Percentiles rank a stretch among this genome's conserved stretches.
These are phyloP conservation scores for Pterostichus madidus DNA, from an alignment of 2,888 invertebrate genomes.

Conservation along the genomic window DNA sequence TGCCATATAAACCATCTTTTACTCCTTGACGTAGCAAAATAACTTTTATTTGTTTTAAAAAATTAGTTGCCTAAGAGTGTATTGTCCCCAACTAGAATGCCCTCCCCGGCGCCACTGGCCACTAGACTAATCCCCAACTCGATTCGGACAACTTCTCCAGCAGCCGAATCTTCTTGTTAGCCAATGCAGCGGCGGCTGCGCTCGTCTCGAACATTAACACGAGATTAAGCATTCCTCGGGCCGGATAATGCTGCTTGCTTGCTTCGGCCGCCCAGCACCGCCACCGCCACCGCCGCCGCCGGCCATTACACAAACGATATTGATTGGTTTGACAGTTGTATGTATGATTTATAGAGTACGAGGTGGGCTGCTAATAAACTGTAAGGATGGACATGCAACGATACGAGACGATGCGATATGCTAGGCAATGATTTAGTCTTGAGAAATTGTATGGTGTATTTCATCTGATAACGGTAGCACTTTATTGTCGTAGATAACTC, in stretches of 20 bases:
- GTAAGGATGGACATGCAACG: constrained; percentile 33
- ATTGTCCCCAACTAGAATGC: neutral
- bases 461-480: neutral
- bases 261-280: neutral
- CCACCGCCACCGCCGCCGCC: neutral
- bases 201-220: constrained; percentile 33
- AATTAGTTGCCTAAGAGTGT: no score
- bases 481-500: no score
- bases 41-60: no score
- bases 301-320: constrained; percentile 63
- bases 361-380: constrained; percentile 60
- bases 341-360: constrained; percentile 60
- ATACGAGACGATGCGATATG: constrained; percentile 24
- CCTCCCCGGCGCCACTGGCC: neutral
- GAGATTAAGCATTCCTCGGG: constrained; percentile 30
- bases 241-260: constrained; percentile 16
- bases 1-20: no score
- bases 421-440: constrained; percentile 5
- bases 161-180: constrained; percentile 20
- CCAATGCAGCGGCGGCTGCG: neutral
- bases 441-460: neutral
- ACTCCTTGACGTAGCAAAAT: no score
- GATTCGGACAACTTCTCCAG: neutral
- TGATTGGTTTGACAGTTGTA: constrained; percentile 65
- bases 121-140: neutral